A percentile compares a stretch with the other conserved stretches of the same genome.
Conservation (phyloP, 2,888 invertebrate genomes). For the Caenorhabditis imperialis region DNA sequence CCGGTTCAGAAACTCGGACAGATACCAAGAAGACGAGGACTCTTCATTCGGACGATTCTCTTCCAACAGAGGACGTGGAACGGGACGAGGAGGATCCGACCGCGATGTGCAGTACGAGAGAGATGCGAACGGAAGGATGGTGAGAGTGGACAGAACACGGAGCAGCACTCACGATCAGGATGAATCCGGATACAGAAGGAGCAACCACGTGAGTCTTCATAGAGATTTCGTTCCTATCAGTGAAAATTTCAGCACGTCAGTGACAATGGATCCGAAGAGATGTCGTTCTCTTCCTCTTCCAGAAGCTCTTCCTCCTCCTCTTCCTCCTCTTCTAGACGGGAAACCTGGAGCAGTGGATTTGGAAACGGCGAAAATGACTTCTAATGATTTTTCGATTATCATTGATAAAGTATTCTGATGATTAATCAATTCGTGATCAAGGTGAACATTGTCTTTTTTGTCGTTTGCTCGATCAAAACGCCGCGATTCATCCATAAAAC, state of each 20-base stretch:
- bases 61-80: not conserved
- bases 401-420: too few relatives aligned
- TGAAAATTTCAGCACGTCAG: slow-evolving; percentile 29
- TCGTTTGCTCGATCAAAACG: too few relatives aligned
- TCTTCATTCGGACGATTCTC: too few relatives aligned
- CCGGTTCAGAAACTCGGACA: too few relatives aligned
- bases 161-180: slow-evolving; percentile 12
- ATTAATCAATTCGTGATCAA: too few relatives aligned
- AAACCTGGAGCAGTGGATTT: too few relatives aligned
- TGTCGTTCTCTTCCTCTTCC: slow-evolving; percentile 28
- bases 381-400: too few relatives aligned
- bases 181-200: slow-evolving; percentile 22
- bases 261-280: slow-evolving; percentile 41
- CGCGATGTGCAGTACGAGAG: slow-evolving; percentile 3
- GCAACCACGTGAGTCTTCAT: slow-evolving; percentile 23
- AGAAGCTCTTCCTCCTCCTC: slow-evolving; percentile 17
- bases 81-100: slow-evolving; percentile 1
- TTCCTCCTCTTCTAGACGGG: slow-evolving; percentile 5
- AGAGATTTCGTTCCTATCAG: not conserved
- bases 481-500: slow-evolving; percentile 32
- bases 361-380: too few relatives aligned
- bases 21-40: not conserved
- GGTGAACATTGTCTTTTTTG: too few relatives aligned
- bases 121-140: slow-evolving; percentile 20
- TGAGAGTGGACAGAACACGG: slow-evolving; percentile 9